These are phyloP conservation scores for Amiota communis DNA, from an alignment of 2,888 invertebrate genomes.

Conservation along the genomic window DNA sequence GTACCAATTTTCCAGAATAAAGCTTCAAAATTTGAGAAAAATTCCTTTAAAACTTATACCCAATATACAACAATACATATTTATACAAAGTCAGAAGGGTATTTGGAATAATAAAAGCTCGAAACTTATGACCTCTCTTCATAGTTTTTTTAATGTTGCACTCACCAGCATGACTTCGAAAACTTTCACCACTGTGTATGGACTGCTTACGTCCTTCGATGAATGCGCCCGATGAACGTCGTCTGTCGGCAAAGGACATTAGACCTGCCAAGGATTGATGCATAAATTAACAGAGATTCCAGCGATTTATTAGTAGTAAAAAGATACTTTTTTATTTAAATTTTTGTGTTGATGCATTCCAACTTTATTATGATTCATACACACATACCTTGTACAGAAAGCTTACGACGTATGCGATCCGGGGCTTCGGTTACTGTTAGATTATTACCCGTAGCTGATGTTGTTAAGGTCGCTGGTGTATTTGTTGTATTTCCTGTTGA, in stretches of 20 bases:
- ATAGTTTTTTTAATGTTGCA: conserved; percentile 2
- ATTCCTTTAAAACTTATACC: no score
- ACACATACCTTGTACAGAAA: conserved; percentile 72
- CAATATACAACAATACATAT: no score
- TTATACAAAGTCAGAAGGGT: no score
- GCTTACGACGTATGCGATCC: conserved; percentile 68
- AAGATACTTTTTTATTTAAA: no score
- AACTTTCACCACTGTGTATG: conserved; percentile 72
- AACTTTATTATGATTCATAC: neutral
- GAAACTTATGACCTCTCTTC: no score
- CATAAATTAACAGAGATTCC: neutral
- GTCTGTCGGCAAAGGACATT: conserved; percentile 73
- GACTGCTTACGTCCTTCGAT: conserved; percentile 72
- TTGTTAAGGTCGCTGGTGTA: conserved; percentile 25
- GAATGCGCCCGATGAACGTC: conserved; percentile 72
- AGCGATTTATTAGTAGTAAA: no score
- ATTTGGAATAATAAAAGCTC: no score
- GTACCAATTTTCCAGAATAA: no score
- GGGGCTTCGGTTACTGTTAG: conserved; percentile 63
- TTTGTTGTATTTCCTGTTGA: neutral
- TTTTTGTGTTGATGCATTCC: neutral
- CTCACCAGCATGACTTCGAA: conserved; percentile 72
- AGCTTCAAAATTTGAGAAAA: no score
- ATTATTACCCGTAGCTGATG: conserved; percentile 49
- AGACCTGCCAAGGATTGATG: conserved; percentile 58